These are phyloP conservation scores for Paratrypauchen microcephalus DNA, from an alignment of 2,797 vertebrate genomes.

Conservation along the genomic window DNA sequence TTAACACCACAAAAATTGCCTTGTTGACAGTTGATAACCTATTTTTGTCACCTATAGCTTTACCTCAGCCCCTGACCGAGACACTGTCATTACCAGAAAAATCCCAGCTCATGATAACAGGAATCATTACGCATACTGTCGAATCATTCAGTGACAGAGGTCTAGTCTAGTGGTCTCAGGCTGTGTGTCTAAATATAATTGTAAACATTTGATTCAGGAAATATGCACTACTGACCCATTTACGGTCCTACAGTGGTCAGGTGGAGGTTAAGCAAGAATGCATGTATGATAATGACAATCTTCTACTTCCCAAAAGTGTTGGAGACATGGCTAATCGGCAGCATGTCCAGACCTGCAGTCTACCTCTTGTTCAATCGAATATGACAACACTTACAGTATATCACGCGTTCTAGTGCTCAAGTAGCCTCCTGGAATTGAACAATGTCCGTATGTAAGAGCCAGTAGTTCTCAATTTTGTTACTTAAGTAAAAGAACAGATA, in stretches of 20 bases:
- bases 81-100: conserved; percentile 14
- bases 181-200: not conserved
- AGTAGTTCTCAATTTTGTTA: too few species aligned
- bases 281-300: conserved; percentile 22
- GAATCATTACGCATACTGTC: not conserved
- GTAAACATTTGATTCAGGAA: conserved; percentile 2
- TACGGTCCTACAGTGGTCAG: not conserved
- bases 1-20: not conserved
- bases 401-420: not conserved
- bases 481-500: too few species aligned
- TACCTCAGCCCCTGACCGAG: conserved; percentile 1
- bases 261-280: conserved; percentile 33
- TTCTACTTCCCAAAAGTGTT: conserved; percentile 1
- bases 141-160: not conserved
- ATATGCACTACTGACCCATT: not conserved
- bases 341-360: conserved; percentile 43
- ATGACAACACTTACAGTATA: not conserved
- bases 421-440: not conserved
- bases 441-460: too few species aligned
- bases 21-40: not conserved
- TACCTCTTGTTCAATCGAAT: not conserved
- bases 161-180: not conserved
- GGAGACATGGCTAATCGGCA: conserved; percentile 15
- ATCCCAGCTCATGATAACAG: conserved; percentile 1
- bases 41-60: not conserved